Conservation (phyloP, 92 coral and sea anemone genomes). For the Parazoanthus atlanticus region DNA sequence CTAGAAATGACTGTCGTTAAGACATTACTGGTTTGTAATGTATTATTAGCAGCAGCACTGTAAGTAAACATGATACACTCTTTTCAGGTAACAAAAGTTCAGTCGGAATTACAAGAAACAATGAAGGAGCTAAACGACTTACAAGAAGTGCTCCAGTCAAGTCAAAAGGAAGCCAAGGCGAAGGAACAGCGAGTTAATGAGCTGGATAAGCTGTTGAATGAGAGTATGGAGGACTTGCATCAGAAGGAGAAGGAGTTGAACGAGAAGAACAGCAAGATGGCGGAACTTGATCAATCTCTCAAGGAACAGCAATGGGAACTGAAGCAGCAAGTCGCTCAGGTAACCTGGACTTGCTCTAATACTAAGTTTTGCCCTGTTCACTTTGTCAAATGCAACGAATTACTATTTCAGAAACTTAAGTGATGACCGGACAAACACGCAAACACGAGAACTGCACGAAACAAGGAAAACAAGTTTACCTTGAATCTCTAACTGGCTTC, state of each 20-base stretch:
- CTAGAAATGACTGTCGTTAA: too few relatives aligned
- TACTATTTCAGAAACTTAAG: too few relatives aligned
- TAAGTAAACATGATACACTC: background rate
- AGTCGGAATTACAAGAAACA: constrained; percentile 79
- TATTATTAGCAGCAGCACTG: too few relatives aligned
- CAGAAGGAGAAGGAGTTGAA: constrained; percentile 79
- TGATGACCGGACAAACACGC: too few relatives aligned
- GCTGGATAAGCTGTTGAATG: constrained; percentile 89
- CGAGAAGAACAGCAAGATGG: constrained; percentile 79
- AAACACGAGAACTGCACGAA: too few relatives aligned
- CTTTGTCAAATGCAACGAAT: too few relatives aligned
- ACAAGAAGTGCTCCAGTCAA: constrained; percentile 77
- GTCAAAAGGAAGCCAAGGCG: constrained; percentile 76
- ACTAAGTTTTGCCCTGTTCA: too few relatives aligned
- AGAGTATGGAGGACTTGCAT: constrained; percentile 90
- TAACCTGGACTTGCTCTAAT: constrained; percentile 9
- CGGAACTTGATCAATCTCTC: constrained; percentile 90
- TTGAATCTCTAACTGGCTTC: background rate
- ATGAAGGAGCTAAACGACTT: constrained; percentile 78
- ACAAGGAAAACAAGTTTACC: too few relatives aligned
- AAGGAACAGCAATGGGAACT: constrained; percentile 90
- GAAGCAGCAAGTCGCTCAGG: constrained; percentile 89
- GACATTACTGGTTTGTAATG: too few relatives aligned
- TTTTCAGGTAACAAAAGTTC: constrained; percentile 74
- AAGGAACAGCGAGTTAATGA: constrained; percentile 83